Evolutionary conservation across 1,140 invertebrate genomes (phyloP), one percentile per base, ranked within the genome.

Genomic region (Lucilia sericata): DNA sequence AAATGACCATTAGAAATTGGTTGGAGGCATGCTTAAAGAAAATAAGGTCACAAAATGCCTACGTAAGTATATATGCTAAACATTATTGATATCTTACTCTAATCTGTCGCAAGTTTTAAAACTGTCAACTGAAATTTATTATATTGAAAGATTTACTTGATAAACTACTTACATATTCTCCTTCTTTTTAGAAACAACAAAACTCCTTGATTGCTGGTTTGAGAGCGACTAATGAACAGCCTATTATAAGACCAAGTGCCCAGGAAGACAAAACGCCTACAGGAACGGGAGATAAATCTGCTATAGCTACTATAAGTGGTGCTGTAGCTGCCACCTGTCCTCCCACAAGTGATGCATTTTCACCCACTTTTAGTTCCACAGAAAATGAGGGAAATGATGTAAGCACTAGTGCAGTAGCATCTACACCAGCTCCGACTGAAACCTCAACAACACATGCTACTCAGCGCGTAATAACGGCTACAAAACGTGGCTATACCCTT

Each of bases 1-100:
- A 99, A 91, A 98, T 99, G 92, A 99, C 99, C 0, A 99, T 99
- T 84, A 93, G 97, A 89, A 97, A 96, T 30, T 98, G 97, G 97
- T 92, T 98, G 17, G 97, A 98, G 91, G 96, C 96, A 49, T 98
- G 97, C 88, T 92, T 98, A 14, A 97, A 98, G 87, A 96, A 97
- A 92, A 98, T 98, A 86, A 93, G 98, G 87, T 96, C 97, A 2
- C 95, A 95, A 85, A 94, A 93, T 87, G 95, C 95, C 85, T 94
- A 92, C 88, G 92, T 91, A 88, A 82, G 87, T 84, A 14, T 82
- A 84, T 30, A 55, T 4, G 12, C 21, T 30, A 30, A 2, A 30
- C 25, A 2, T 30, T 30, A 30, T 3, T 30, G 25, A 30, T 30
- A 30, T 30, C 25, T 30, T 30, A 30, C 25, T 30, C 25, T 30